Base-by-base conservation (phyloP, 92 coral and sea anemone species). In the Desmophyllum pertusum region DNA sequence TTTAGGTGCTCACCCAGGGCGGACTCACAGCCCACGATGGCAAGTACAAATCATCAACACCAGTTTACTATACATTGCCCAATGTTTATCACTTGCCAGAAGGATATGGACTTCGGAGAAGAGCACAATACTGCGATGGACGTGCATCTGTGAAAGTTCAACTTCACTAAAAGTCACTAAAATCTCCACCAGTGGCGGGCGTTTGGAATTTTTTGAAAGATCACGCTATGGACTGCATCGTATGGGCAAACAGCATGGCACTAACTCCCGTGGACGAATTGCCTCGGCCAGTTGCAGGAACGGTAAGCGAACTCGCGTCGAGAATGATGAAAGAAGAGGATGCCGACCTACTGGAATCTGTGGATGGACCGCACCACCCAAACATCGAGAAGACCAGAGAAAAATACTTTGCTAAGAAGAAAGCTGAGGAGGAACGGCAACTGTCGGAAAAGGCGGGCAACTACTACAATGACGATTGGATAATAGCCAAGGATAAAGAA, bases 11-110 rank as follows among this genome's bases (percentile, higher is more conserved):
- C 19, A 63, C 70, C 6, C 70, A 63, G 35, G 70, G 70, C 23
- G 70, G 70, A 5, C 70, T 63, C 70, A 63, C 70, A 33, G 70
- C 70, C 3, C 70, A 65, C 17, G 38, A 27, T 27, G 41, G 70
- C 1, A 65, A 65, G 40, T 65, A 15, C 8, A 50, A 3, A 23
- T 51, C 57, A 7, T 29, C 37, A 40, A 31, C 35, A 4, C 36
- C 35, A n/a, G 8, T 40, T 5, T 4, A 11, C 0, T 15, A 41
- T 41, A 3, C 6, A 69, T 27, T 81, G 66, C 35, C 31, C 81
- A 2, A 74, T 63, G 81, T 67, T 84, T 31, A 53, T 74, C 39
- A 76, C 87, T 13, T 74, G 87, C 31, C 87, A 84, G 61, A 3
- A 59, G 35, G 68, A 61, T 0, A 67, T 84, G 74, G 42, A 84